Conservation (phyloP, 2,113 vertebrate genomes). For the Porphyrio hochstetteri region DNA sequence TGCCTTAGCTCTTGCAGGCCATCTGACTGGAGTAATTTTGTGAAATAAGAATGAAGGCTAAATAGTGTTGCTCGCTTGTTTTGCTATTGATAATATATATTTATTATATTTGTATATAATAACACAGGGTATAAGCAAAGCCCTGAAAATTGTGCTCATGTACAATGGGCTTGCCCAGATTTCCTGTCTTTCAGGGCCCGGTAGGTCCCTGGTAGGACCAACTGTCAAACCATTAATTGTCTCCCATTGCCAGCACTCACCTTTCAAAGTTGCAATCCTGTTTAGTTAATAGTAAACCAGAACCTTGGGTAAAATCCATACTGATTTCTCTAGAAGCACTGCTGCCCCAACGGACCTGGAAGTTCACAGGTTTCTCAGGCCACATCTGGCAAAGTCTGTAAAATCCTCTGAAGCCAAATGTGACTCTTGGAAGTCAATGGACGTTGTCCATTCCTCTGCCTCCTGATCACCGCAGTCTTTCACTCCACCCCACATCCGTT, state of each 20-base stretch:
- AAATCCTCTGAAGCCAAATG: background rate
- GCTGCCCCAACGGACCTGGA: background rate
- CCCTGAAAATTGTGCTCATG: background rate
- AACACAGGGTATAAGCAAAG: background rate
- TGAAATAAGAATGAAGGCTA: background rate
- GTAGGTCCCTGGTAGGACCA: background rate
- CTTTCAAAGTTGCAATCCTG: background rate
- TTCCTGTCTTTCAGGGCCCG: background rate
- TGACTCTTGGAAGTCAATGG: background rate
- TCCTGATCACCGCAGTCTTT: rapidly evolving
- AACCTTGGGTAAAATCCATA: background rate
- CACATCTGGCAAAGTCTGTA: background rate
- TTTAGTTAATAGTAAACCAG: background rate
- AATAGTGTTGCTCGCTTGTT: rapidly evolving
- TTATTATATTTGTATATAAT: background rate
- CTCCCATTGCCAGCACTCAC: background rate
- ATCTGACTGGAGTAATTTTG: background rate
- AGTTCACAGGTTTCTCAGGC: background rate
- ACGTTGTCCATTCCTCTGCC: background rate
- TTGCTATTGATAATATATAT: background rate
- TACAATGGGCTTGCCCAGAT: background rate
- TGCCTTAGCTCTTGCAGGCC: background rate
- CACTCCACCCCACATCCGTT: background rate
- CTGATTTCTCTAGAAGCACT: background rate
- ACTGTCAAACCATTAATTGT: background rate